A percentile compares a stretch with the other conserved stretches of the same genome.
phyloP scores from a whole-genome alignment of 1,140 invertebrate genomes.

The Neodiprion pinetum region DNA sequence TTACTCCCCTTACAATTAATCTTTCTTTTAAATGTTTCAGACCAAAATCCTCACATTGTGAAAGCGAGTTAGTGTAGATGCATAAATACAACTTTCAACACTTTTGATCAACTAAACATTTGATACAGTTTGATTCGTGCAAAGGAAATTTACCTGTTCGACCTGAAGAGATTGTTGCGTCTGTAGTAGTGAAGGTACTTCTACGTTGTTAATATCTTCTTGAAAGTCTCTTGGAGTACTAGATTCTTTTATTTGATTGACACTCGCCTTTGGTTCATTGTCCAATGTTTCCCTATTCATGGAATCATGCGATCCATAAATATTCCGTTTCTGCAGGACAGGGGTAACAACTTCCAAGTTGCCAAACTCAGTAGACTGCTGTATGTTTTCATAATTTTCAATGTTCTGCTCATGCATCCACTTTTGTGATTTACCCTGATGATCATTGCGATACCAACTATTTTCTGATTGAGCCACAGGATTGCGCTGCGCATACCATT shows the following conservation, averaged over 20 bases:
- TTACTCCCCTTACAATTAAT: too few species aligned
- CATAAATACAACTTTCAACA: too few species aligned
- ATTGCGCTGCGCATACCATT: constrained; percentile 54
- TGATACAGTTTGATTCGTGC: constrained; percentile 6
- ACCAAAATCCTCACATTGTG: too few species aligned
- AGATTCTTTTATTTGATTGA: constrained; percentile 35
- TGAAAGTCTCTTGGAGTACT: constrained; percentile 38
- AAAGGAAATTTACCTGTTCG: constrained; percentile 37
- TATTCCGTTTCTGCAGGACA: constrained; percentile 44
- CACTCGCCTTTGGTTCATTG: constrained; percentile 45
- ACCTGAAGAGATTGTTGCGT: constrained; percentile 35
- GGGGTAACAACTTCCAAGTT: constrained; percentile 53
- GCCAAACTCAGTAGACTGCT: constrained; percentile 49
- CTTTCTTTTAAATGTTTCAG: too few species aligned
- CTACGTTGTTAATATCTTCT: constrained; percentile 49
- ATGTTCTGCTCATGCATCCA: constrained; percentile 46
- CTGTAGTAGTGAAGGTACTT: constrained; percentile 40
- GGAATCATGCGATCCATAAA: constrained; percentile 55
- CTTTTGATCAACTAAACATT: background rate
- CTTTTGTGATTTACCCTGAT: constrained; percentile 29
- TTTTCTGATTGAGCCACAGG: constrained; percentile 28
- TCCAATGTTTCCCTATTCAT: constrained; percentile 56
- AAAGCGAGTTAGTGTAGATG: too few species aligned
- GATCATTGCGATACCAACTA: constrained; percentile 39
- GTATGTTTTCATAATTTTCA: constrained; percentile 57